These are phyloP conservation scores for Neopelma chrysocephalum DNA, from an alignment of 2,797 vertebrate species.

Conservation along the genomic window DNA sequence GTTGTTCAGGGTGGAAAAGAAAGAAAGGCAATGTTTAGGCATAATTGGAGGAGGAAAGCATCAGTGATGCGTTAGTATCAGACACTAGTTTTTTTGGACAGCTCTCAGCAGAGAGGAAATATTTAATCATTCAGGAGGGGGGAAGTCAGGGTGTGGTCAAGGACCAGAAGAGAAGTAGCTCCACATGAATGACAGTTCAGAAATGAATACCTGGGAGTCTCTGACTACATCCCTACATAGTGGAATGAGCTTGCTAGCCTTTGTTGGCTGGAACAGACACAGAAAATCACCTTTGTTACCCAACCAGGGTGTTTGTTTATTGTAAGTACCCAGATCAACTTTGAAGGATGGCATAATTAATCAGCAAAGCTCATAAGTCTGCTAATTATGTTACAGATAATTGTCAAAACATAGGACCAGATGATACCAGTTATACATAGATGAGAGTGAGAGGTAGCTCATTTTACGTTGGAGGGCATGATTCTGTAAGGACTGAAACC, in stretches of 20 bases:
- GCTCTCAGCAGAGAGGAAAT: neutral
- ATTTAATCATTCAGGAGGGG: neutral
- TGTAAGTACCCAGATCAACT: conserved; percentile 41
- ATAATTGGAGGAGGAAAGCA: conserved; percentile 30
- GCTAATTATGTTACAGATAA: conserved; percentile 55
- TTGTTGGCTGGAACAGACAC: neutral
- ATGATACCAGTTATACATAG: conserved; percentile 24
- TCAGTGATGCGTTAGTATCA: neutral
- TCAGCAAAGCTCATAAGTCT: conserved; percentile 50
- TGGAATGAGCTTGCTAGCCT: neutral
- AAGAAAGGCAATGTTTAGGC: conserved; percentile 11
- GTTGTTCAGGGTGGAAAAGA: neutral
- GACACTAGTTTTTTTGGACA: neutral
- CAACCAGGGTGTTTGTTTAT: conserved; percentile 53
- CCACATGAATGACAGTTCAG: neutral
- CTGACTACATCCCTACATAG: neutral
- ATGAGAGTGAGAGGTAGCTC: neutral
- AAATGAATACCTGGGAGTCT: neutral
- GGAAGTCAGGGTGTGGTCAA: neutral
- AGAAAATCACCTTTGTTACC: conserved; percentile 36
- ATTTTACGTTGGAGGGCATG: neutral
- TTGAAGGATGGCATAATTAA: conserved; percentile 60
- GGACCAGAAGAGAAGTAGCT: neutral
- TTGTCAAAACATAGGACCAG: conserved; percentile 50
- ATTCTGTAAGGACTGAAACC: neutral